Percentiles rank a stretch among this genome's conserved stretches.
These are phyloP conservation scores for Pocillopora damicornis DNA, from an alignment of 64 coral and sea anemone genomes.

Conservation along the genomic window DNA sequence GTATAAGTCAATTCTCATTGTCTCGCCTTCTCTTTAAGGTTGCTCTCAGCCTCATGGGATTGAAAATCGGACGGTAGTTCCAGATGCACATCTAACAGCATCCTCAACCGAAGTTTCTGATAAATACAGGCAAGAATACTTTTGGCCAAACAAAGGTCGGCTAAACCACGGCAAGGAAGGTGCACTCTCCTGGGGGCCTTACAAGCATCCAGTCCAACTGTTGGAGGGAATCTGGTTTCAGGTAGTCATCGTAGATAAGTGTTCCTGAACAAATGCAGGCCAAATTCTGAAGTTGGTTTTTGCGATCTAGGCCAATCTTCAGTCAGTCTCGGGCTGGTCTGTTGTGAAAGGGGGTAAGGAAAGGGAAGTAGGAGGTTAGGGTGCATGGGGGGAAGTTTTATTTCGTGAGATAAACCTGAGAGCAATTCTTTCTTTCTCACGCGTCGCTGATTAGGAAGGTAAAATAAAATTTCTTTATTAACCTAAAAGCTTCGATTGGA, in stretches of 20 bases:
- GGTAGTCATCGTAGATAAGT: not conserved
- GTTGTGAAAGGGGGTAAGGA: no score
- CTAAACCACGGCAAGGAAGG: not conserved
- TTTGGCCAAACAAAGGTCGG: constrained; percentile 38
- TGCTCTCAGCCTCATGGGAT: constrained; percentile 24
- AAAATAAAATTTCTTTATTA: no score
- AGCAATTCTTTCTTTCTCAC: no score
- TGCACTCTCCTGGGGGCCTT: not conserved
- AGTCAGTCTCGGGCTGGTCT: no score
- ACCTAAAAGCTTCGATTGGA: no score
- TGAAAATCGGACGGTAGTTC: constrained; percentile 17
- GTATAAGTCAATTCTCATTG: no score
- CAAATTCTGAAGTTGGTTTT: no score
- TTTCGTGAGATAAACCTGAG: no score
- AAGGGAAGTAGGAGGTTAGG: no score
- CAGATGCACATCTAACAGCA: constrained; percentile 28
- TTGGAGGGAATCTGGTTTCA: constrained; percentile 25
- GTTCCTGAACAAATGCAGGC: not conserved
- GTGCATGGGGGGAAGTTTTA: no score
- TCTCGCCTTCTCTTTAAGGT: not conserved
- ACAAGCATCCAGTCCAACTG: not conserved
- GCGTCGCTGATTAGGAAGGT: no score
- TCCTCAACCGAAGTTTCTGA: not conserved
- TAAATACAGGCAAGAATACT: not conserved
- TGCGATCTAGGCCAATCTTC: no score